Evolutionary conservation across 2,113 vertebrate species (phyloP).

Genomic region (Brachypteracias leptosomus): DNA sequence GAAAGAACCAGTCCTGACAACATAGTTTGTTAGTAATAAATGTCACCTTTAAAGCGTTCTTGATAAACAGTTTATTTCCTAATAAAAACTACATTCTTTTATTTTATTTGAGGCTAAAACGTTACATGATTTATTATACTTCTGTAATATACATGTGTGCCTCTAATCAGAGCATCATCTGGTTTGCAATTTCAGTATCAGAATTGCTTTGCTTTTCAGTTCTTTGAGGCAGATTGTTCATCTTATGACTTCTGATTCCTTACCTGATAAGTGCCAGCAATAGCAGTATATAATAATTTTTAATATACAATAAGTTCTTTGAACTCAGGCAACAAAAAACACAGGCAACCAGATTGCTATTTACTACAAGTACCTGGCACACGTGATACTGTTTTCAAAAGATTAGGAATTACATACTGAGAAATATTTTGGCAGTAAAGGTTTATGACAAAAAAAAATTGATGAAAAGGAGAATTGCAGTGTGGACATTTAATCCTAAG

Average conservation of each 20-base stretch:
- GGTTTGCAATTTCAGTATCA: conserved; percentile 50
- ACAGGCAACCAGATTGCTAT: not conserved
- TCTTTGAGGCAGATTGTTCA: conserved; percentile 35
- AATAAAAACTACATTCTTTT: conserved; percentile 38
- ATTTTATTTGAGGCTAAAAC: conserved; percentile 31
- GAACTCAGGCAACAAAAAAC: not conserved
- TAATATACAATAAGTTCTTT: conserved; percentile 37
- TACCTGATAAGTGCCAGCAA: conserved; percentile 30
- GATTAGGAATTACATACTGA: not conserved
- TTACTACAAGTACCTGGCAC: not conserved
- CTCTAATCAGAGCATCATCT: conserved; percentile 36
- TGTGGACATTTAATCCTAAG: not conserved
- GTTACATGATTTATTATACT: not conserved
- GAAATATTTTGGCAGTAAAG: not conserved
- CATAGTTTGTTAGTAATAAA: conserved; percentile 45
- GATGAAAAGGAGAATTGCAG: not conserved
- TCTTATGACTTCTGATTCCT: conserved; percentile 48
- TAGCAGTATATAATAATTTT: conserved; percentile 24
- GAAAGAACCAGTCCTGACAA: conserved; percentile 14
- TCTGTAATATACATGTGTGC: not conserved
- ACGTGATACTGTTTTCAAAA: not conserved
- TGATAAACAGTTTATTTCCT: conserved; percentile 58
- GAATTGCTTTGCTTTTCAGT: conserved; percentile 52
- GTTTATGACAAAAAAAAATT: not conserved
- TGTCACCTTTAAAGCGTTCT: conserved; percentile 47